Conservation (phyloP, 2,888 invertebrate genomes). For the Rambutsinella grinnellia region DNA sequence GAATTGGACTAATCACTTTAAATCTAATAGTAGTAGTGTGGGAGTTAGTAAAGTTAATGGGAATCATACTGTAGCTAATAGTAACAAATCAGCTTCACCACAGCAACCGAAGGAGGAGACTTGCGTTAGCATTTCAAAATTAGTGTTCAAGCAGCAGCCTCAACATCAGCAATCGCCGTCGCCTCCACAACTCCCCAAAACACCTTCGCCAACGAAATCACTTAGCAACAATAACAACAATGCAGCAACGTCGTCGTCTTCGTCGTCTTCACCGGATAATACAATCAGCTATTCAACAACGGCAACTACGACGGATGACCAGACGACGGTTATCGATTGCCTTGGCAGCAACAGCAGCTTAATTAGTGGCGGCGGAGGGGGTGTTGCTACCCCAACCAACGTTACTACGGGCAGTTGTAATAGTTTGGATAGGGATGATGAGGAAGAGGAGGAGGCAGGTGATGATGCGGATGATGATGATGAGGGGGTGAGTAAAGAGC, state of each 20-base stretch:
- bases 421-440: conserved; percentile 2
- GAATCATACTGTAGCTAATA: background rate
- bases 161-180: background rate
- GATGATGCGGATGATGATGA: background rate
- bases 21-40: background rate
- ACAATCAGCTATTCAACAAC: conserved; percentile 6
- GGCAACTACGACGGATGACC: conserved; percentile 4
- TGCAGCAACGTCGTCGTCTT: background rate
- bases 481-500: conserved; percentile 8
- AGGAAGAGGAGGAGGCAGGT: too few species aligned
- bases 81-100: background rate
- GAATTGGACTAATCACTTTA: conserved; percentile 92
- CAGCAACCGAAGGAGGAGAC: background rate
- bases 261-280: too few species aligned
- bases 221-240: conserved; percentile 6
- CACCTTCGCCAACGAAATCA: conserved; percentile 71
- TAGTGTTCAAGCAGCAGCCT: background rate
- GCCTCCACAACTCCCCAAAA: conserved; percentile 71
- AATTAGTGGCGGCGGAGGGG: conserved; percentile 10
- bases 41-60: background rate
- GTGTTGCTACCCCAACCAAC: too few species aligned
- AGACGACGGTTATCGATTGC: conserved; percentile 21
- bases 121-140: background rate
- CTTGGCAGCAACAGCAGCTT: conserved; percentile 6
- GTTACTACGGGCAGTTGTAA: too few species aligned